These are phyloP conservation scores for Pelagia noctiluca DNA, from an alignment of 30 jellyfish, hydroid and myxozoan species.

Conservation along the genomic window DNA sequence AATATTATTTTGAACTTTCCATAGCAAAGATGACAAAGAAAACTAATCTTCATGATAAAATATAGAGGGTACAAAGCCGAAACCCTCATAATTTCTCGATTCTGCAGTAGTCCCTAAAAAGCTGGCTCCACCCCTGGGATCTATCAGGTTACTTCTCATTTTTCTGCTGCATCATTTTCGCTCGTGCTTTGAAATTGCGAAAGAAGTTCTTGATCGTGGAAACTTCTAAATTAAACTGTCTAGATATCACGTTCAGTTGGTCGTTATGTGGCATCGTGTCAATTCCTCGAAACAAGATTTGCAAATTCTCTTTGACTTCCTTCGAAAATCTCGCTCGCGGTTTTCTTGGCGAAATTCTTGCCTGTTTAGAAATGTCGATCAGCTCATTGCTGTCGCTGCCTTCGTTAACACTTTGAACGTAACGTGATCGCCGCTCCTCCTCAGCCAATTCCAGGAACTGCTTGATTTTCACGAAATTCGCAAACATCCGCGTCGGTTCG, in stretches of 20 bases:
- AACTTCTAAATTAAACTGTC: conserved; percentile 39
- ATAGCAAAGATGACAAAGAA: too few species aligned
- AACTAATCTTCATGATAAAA: too few species aligned
- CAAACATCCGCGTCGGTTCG: conserved; percentile 61
- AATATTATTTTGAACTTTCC: too few species aligned
- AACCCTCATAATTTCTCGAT: too few species aligned
- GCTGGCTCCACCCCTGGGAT: too few species aligned
- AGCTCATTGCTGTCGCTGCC: conserved; percentile 6
- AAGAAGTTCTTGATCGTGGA: conserved; percentile 72
- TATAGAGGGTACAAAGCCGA: too few species aligned
- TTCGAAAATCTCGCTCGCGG: conserved; percentile 56
- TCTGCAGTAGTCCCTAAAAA: too few species aligned
- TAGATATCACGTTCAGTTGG: conserved; percentile 56
- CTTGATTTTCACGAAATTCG: conserved; percentile 65
- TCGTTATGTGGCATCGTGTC: conserved; percentile 39
- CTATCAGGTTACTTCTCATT: too few species aligned
- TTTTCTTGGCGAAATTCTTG: conserved; percentile 35
- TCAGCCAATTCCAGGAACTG: conserved; percentile 65
- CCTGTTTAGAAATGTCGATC: neutral
- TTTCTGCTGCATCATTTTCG: conserved; percentile 10
- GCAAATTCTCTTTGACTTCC: conserved; percentile 61
- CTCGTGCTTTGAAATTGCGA: conserved; percentile 82
- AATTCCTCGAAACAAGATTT: conserved; percentile 20
- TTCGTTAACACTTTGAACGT: conserved; percentile 31
- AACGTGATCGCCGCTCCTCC: conserved; percentile 56